Conservation (phyloP, 2,797 vertebrate species). For the Liasis olivaceus region DNA sequence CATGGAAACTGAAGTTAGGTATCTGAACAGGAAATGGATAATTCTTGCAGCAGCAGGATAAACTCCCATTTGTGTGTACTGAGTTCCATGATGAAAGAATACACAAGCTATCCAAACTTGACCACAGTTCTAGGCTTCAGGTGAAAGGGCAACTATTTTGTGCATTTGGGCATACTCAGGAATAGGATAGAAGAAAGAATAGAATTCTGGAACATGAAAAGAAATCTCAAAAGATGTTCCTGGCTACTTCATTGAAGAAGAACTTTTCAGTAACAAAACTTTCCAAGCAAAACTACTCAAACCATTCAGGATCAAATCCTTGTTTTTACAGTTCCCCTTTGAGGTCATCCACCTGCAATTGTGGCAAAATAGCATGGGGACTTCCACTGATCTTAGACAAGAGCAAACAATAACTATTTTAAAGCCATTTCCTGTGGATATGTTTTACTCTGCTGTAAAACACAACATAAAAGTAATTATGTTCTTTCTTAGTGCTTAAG, state of each 20-base stretch:
- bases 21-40: neutral
- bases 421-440: constrained; percentile 34
- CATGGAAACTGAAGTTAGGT: neutral
- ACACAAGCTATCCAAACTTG: neutral
- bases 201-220: neutral
- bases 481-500: constrained; percentile 42
- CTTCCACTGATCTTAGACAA: neutral
- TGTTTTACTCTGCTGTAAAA: constrained; percentile 36
- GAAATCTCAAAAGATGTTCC: neutral
- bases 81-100: neutral
- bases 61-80: neutral
- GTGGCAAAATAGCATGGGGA: neutral
- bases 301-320: neutral
- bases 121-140: neutral
- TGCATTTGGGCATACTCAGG: neutral
- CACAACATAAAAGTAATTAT: constrained; percentile 32
- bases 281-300: neutral
- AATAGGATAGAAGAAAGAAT: neutral
- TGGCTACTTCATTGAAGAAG: neutral
- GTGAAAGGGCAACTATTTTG: neutral
- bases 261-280: neutral
- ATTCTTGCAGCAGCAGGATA: neutral
- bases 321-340: neutral
- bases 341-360: neutral
- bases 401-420: constrained; percentile 28